Percentiles rank a stretch among this genome's conserved stretches.
phyloP scores from a whole-genome alignment of 2,797 vertebrate species.

The Silurus aristotelis region DNA sequence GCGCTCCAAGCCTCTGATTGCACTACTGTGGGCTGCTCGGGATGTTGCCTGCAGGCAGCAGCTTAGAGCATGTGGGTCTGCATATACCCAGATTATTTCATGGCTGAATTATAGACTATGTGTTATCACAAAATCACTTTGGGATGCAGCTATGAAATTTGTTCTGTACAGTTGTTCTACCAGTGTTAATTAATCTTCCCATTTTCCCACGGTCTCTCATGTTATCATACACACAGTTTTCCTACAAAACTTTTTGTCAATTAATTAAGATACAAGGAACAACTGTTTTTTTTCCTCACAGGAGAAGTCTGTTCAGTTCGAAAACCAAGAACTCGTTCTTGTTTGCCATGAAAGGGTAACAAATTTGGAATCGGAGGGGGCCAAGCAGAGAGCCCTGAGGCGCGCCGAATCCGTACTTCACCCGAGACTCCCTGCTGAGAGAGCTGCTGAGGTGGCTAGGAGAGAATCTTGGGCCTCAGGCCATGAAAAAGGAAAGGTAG shows the following conservation, averaged over 20 bases:
- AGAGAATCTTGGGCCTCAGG: slow-evolving; percentile 67
- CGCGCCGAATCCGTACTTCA: slow-evolving; percentile 60
- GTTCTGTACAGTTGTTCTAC: background rate
- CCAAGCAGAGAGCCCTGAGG: slow-evolving; percentile 67
- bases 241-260: slow-evolving; percentile 57
- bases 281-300: slow-evolving; percentile 38
- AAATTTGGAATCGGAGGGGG: slow-evolving; percentile 68
- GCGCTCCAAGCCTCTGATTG: slow-evolving; percentile 79
- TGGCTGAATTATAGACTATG: slow-evolving; percentile 13
- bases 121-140: slow-evolving; percentile 7
- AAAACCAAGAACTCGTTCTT: slow-evolving; percentile 49
- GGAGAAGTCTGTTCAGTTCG: slow-evolving; percentile 63
- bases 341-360: slow-evolving; percentile 52
- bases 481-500: slow-evolving; percentile 50
- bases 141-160: background rate
- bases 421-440: slow-evolving; percentile 65
- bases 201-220: background rate
- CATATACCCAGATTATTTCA: slow-evolving; percentile 9
- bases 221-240: background rate
- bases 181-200: background rate
- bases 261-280: slow-evolving; percentile 71
- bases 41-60: slow-evolving; percentile 47
- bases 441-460: slow-evolving; percentile 74
- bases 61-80: slow-evolving; percentile 27
- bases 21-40: slow-evolving; percentile 71